Evolutionary conservation across 2,888 invertebrate species (phyloP), one percentile per base, ranked within the genome.

Genomic region (Stenchaetothrips biformis): DNA sequence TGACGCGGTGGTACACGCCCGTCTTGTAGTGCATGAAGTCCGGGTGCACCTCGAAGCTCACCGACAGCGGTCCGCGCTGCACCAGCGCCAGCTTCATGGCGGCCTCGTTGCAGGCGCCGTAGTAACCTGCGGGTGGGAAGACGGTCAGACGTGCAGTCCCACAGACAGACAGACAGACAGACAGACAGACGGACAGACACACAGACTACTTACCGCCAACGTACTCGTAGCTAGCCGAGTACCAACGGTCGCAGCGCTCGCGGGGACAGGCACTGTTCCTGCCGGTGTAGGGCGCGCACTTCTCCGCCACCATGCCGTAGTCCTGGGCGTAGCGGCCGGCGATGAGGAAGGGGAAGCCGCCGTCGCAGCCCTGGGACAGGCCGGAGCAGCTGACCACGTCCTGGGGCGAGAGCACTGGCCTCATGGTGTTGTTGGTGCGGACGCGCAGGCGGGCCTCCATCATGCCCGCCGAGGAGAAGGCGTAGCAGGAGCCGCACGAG

Each of bases 401-500:
- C 83, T 89, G 88, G 3, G 88, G 86, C 0, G 88, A 87, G 81
- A 88, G 86, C 7, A 86, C 84, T 0, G 85, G 85, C 77, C 84
- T 83, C 59, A 84, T 79, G 0, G 86, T 86, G 83, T 88, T 88
- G 83, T 88, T 88, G n/a, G 87, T 88, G 82, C 85, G 83, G 16
- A 89, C 85, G 49, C 88, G 84, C 7, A 87, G 83, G 9, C 89
- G 83, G 1, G 88, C 86, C 83, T 89, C 89, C 79, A 88, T 84
- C 86, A 88, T 88, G 0, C 85, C 89, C 85, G 87, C 85, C 13
- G 88, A 86, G 0, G 88, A 86, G 84, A 89, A 89, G 3, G 88
- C 87, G 83, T 88, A 89, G 82, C 89, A 89, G 82, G 88, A 88
- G 0, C 89, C 89, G 84, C 89, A 89, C 2, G 78, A 37, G 3